Evolutionary conservation across 2,113 vertebrate species (phyloP).

Genomic region (Pan paniscus): DNA sequence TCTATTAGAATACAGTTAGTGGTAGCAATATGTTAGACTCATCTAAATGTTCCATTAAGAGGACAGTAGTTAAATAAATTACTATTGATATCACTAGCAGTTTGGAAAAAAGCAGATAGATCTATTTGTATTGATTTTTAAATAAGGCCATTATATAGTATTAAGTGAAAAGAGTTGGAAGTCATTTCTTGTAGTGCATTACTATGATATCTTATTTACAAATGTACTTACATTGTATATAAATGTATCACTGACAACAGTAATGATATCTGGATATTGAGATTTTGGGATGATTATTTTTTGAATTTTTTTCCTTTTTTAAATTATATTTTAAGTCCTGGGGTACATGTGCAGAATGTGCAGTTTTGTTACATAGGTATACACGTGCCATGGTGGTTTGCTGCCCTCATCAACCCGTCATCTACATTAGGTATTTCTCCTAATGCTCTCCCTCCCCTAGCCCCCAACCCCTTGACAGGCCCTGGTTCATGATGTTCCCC

Average conservation of each 20-base stretch:
- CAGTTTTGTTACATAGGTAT: no score
- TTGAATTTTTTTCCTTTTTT: background rate
- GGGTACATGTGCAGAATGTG: no score
- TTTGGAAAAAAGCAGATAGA: background rate
- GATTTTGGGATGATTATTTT: background rate
- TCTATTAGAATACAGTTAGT: background rate
- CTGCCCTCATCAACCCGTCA: no score
- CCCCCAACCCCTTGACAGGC: no score
- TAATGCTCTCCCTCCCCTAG: no score
- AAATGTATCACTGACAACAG: background rate
- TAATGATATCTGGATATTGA: background rate
- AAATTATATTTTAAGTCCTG: no score
- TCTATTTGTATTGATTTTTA: constrained; percentile 33
- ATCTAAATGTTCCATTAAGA: background rate
- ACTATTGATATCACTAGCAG: background rate
- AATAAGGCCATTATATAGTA: background rate
- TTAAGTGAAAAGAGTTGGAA: constrained; percentile 6
- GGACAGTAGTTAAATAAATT: constrained; percentile 26
- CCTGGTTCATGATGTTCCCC: no score
- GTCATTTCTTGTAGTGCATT: background rate
- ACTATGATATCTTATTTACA: background rate
- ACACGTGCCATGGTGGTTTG: no score
- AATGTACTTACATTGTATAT: background rate
- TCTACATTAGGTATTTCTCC: no score
- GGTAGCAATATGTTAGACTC: background rate